Conservation (phyloP, 2,888 invertebrate genomes). For the Steinernema hermaphroditum region DNA sequence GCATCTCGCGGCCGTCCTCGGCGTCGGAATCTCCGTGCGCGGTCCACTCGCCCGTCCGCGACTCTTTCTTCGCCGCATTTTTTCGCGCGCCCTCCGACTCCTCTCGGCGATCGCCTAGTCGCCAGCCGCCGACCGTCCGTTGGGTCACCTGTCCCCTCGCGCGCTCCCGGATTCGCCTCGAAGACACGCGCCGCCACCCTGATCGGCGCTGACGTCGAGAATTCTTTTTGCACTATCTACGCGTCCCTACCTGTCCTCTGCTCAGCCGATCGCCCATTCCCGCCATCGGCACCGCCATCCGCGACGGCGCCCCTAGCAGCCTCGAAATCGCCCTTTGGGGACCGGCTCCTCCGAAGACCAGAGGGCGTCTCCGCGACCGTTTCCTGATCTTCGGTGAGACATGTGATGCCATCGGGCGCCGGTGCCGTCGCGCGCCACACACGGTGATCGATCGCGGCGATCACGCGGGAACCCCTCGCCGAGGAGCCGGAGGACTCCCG, state of each 20-base stretch:
- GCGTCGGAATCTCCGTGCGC: neutral
- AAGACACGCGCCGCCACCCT: too few relatives aligned
- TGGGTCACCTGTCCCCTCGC: conserved; percentile 11
- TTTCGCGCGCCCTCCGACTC: conserved; percentile 17
- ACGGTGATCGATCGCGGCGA: conserved; percentile 29
- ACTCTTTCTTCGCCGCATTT: neutral
- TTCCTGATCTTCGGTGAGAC: neutral
- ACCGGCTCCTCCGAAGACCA: too few relatives aligned
- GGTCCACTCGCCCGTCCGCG: neutral
- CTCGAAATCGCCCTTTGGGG: too few relatives aligned
- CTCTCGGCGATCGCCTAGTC: conserved; percentile 15
- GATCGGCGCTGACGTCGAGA: too few relatives aligned
- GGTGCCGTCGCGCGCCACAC: neutral
- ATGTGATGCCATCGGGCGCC: too few relatives aligned
- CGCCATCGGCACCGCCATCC: neutral
- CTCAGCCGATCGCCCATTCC: too few relatives aligned
- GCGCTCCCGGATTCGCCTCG: too few relatives aligned
- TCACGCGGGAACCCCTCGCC: conserved; percentile 14
- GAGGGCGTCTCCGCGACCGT: neutral
- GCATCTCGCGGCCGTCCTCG: neutral
- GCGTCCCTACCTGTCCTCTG: too few relatives aligned
- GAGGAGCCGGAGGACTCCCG: conserved; percentile 14
- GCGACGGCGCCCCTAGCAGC: too few relatives aligned
- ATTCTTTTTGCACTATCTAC: conserved; percentile 4
- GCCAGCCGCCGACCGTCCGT: neutral